Percentiles rank a stretch among this genome's conserved stretches.
Evolutionary conservation across 2,113 vertebrate species (phyloP).

Genomic region (Penelope pileata): DNA sequence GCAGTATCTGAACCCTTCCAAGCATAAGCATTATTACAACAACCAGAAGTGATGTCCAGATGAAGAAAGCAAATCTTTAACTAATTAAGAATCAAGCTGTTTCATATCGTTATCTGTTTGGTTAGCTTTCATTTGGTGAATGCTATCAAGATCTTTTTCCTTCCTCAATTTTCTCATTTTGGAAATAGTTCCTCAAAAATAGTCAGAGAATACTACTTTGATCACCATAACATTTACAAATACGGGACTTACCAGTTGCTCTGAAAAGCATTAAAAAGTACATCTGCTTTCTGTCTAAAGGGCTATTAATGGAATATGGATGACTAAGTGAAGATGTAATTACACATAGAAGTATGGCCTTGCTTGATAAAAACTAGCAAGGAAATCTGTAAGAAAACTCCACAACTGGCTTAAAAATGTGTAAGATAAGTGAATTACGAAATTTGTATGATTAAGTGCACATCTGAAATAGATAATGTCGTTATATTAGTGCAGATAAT

Average conservation of each 20-base stretch:
- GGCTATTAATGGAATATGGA: not conserved
- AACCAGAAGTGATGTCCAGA: not conserved
- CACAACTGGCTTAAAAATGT: not conserved
- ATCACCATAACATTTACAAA: not conserved
- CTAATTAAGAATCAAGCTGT: slow-evolving; percentile 14
- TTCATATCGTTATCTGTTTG: not conserved
- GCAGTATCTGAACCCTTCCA: not conserved
- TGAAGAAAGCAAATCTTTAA: slow-evolving; percentile 30
- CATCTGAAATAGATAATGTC: not conserved
- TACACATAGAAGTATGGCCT: not conserved
- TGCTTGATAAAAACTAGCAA: not conserved
- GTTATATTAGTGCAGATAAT: not conserved
- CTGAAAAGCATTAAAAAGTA: not conserved
- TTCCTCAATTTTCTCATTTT: not conserved
- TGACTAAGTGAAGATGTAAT: not conserved
- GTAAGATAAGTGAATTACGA: not conserved
- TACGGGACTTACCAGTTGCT: not conserved
- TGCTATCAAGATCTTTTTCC: not conserved
- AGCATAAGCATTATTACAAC: not conserved
- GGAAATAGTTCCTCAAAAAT: not conserved
- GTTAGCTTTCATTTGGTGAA: not conserved
- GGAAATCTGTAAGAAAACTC: not conserved
- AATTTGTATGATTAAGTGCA: not conserved
- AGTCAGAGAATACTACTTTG: not conserved
- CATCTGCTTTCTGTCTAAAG: not conserved